Evolutionary conservation across 2,113 vertebrate genomes (phyloP).

Genomic region (Progne subis): DNA sequence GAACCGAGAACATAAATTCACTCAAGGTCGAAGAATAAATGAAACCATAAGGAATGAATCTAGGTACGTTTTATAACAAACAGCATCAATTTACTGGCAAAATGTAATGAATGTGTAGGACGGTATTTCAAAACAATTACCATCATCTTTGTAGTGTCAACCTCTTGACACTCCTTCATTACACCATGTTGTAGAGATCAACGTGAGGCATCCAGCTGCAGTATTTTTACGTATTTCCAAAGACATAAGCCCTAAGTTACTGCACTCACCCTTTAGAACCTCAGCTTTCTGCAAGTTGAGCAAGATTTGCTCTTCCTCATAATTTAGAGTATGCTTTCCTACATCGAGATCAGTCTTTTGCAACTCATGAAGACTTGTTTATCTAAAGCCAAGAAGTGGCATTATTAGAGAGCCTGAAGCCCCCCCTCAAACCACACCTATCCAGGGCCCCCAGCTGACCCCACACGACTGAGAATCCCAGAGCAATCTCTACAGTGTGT

Average conservation of each 20-base stretch:
- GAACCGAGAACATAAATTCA: neutral
- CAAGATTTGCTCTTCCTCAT: neutral
- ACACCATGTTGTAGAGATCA: neutral
- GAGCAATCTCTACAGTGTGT: neutral
- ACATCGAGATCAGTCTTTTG: neutral
- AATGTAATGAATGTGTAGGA: neutral
- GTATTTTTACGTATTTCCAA: neutral
- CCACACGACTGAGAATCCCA: neutral
- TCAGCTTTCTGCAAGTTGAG: neutral
- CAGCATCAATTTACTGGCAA: neutral
- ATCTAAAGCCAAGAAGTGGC: neutral
- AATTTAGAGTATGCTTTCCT: neutral
- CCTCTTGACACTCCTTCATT: neutral
- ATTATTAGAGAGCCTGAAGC: neutral
- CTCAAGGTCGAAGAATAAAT: neutral
- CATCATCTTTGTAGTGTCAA: neutral
- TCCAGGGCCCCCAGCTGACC: neutral
- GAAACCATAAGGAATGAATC: neutral
- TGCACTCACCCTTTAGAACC: neutral
- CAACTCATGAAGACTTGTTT: neutral
- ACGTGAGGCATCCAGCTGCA: neutral
- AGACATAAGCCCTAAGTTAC: neutral
- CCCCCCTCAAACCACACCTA: neutral
- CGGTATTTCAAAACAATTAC: neutral
- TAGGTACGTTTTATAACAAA: neutral